Base-by-base conservation (phyloP, 2,797 vertebrate genomes). In the Chromis chromis region DNA sequence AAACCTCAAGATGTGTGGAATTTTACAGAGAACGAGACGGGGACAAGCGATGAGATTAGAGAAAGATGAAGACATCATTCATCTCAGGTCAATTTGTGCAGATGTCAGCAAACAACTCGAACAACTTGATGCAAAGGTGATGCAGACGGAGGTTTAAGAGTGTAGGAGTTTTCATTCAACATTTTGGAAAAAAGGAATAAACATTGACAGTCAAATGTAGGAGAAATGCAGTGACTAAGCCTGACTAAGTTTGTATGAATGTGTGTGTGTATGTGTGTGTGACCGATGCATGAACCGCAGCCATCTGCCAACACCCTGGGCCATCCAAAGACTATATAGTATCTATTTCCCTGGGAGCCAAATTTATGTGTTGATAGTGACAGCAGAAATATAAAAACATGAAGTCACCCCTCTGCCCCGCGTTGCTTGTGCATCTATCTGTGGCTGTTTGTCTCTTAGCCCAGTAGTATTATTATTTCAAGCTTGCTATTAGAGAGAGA, bases 261-360 rank as follows among this genome's bases (percentile, higher is more conserved):
- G 25, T 66, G 61, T 54, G 52, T 55, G 25, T 39, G 36, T 33
- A n/a, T 58, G 46, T 31, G 59, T 56, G 72, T 79, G 17, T 86
- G 86, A 87, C 90, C 78, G 53, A 76, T 80, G 71, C 48, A 22
- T 92, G 88, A 91, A 92, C 88, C 28, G 4, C 54, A 81, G 78
- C 76, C 83, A 87, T 91, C 89, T 91, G 89, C 89, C 85, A 88
- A 78, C 88, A 90, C 82, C 63, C 52, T 65, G 77, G 78, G 86
- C 83, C 74, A 83, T 88, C 76, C 76, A 79, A 67, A 65, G 22
- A 76, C 70, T 86, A 71, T 77, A 76, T 72, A 63, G 66, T 85
- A 80, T 91, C 80, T 80, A 36, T 81, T 82, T 87, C 67, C 77
- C 69, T 84, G 24, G 65, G 77, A 84, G 59, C 72, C 36, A 70